Evolutionary conservation across 1,140 invertebrate species (phyloP).

Genomic region (Apolygus lucorum): DNA sequence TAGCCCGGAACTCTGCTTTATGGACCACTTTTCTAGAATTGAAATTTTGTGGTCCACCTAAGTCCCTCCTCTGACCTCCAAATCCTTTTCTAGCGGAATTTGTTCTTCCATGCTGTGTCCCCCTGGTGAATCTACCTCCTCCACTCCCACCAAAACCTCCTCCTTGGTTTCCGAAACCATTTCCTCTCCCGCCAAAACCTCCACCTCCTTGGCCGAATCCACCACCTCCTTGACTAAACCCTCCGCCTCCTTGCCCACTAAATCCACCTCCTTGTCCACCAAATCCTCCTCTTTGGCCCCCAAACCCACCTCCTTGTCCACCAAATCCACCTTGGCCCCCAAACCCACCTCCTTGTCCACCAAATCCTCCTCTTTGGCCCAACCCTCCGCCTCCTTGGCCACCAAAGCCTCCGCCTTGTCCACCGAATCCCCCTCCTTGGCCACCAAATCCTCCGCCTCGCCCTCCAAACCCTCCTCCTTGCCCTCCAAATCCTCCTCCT

Average conservation of each 20-base stretch:
- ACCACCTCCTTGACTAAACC: neutral
- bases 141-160: constrained; percentile 18
- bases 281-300: constrained; percentile 19
- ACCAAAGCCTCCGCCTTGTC: neutral
- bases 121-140: constrained; percentile 4
- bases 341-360: neutral
- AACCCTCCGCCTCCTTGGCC: neutral
- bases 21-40: neutral
- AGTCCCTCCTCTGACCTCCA: neutral
- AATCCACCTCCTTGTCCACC: constrained; percentile 21
- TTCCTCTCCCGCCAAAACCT: neutral
- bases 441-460: neutral
- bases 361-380: neutral
- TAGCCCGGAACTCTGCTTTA: neutral
- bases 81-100: neutral
- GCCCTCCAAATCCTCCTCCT: constrained; percentile 4
- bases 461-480: neutral
- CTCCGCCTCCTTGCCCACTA: constrained; percentile 1
- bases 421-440: neutral
- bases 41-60: neutral
- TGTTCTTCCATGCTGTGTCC: neutral
- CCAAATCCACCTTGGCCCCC: neutral
- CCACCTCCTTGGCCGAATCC: neutral
- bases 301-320: constrained; percentile 20
- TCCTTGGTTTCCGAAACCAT: constrained; percentile 10